phyloP scores from a whole-genome alignment of 2,113 vertebrate genomes.

The Pitta sordida region DNA sequence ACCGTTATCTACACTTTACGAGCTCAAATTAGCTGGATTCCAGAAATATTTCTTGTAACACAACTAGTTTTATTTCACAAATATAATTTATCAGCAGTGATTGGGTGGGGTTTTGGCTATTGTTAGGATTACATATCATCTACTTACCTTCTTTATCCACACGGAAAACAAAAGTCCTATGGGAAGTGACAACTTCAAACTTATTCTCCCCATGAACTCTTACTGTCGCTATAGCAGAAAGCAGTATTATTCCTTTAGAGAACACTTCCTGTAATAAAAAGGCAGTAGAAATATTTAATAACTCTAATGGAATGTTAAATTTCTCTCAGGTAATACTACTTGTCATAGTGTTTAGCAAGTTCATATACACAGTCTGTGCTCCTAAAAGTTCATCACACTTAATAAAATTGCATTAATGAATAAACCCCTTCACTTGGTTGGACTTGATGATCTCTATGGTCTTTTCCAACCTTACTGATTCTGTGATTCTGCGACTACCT shows the following conservation, averaged over 20 bases:
- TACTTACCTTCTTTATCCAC: conserved; percentile 91
- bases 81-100: neutral
- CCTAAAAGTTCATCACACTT: neutral
- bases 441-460: too few species aligned
- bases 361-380: neutral
- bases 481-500: too few species aligned
- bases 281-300: neutral
- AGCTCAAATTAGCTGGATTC: neutral
- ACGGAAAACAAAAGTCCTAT: conserved; percentile 90
- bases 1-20: neutral
- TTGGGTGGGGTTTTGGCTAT: neutral
- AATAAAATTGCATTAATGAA: neutral
- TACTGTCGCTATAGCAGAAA: conserved; percentile 82
- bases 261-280: conserved; percentile 86
- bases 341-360: neutral
- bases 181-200: conserved; percentile 89
- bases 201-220: conserved; percentile 88
- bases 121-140: neutral
- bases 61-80: neutral
- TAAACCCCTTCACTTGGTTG: neutral
- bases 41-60: neutral
- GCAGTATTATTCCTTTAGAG: conserved; percentile 91
- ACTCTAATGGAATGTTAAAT: neutral
- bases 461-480: too few species aligned
- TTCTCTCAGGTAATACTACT: neutral